Base-by-base conservation (phyloP, 2,888 invertebrate genomes). In the Taenaris catops region DNA sequence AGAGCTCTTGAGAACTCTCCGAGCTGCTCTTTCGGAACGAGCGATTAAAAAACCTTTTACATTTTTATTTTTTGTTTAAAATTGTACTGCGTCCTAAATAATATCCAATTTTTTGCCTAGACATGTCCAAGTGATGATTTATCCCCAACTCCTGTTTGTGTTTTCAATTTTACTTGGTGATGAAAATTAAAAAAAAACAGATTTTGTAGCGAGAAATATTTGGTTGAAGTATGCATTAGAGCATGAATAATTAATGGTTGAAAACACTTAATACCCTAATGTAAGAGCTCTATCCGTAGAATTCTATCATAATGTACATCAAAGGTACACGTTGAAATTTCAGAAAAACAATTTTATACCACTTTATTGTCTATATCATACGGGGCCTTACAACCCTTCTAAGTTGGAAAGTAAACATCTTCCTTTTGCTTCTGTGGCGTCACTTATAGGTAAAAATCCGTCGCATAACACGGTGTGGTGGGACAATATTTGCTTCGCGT, bases 401-500 rank as follows among this genome's bases (percentile, higher is more conserved):
- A 78, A 74, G 70, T 75, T 70, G 60, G 56, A 69, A 68, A 58
- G 64, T 53, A 80, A 83, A 79, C 60, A 75, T 56, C 41, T 49
- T 51, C 46, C 48, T 46, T 54, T 53, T 55, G 71, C 75, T 78
- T 64, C 78, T 73, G 73, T 71, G 65, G 65, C 59, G 48, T 57
- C 56, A 49, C 51, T 57, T 73, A 70, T 76, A 72, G 57, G 68
- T 73, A 79, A 71, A 79, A 79, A 79, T 75, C 72, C 67, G 67
- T 65, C 59, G 66, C 60, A 72, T 73, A 76, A 74, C 73, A 69
- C 68, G 67, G 62, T 71, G 70, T 69, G 66, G 62, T 66, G 17
- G 24, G 66, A 63, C 73, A 80, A 84, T 83, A 80, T 83, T 84
- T 84, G 76, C 62, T 64, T 66, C 74, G 58, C 65, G 63, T 51